Evolutionary conservation across 2,888 invertebrate species (phyloP), one percentile per base, ranked within the genome.

Genomic region (Xylocampa areola): DNA sequence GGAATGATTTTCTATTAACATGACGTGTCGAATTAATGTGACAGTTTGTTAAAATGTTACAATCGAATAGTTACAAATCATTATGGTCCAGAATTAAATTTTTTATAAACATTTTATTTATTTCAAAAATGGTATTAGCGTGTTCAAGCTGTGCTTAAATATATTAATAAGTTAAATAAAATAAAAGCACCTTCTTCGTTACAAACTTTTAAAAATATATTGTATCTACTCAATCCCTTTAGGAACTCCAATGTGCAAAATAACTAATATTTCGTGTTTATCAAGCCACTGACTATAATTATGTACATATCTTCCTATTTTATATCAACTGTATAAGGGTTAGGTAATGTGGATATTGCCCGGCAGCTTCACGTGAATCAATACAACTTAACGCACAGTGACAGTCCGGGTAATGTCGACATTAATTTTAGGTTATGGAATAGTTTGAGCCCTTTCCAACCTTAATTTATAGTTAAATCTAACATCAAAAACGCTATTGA

Each of bases 241-340:
- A 89, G 86, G 89, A 89, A 88, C 87, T 86, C 73, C 60, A 52
- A 62, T 39, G 84, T 84, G 86, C 84, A 82, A 85, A 78, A 70
- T 68, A 65, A 62, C 7, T 48, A 40, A 36, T 35, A 25, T 53
- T 5, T 32, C 8, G n/a, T 44, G 32, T 41, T 36, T 32, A 25
- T 21, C 11, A 64, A 63, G 65, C 57, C 36, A 47, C 16, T 54
- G 39, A 30, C 30, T 44, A 53, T 44, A 32, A 14, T 17, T 14
- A 57, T 30, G 10, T 50, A 47, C 33, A 51, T 50, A 71, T 10
- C 27, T 11, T 36, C 30, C 10, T 39, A 53, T 63, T 25, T 39
- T 49, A 40, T 40, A 60, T 48, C 10, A 27, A 44, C 33, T 44
- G 49, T 52, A 36, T 47, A 37, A 11, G n/a, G 14, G n/a, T 60